Evolutionary conservation across 1,140 invertebrate species (phyloP), one percentile per base, ranked within the genome.

Genomic region (Papilio xuthus): DNA sequence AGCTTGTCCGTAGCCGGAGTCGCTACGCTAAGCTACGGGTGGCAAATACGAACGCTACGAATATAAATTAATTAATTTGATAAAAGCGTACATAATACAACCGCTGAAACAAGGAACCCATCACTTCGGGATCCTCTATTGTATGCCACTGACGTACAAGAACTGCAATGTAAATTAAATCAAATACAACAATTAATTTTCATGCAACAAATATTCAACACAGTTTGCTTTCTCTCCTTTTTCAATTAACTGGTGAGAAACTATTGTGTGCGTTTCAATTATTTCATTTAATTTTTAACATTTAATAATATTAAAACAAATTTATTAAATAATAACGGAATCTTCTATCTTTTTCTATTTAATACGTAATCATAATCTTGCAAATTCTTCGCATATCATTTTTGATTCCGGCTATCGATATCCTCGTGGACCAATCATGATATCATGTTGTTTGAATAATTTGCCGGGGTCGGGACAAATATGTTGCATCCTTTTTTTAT

Each of bases 1-100:
- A 60, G 56, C 23, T 26, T 60, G 23, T 0, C 23, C 56, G 56
- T 60, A 26, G 56, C 50, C 50, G 50, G 44, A 18, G 44, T 47
- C 44, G 44, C 44, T 47, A 56, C 20, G 53, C 53, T 56, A 23
- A 8, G 53, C 53, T n/a, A n/a, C n/a, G n/a, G 9, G 53, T 28
- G 26, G 60, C 60, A 13, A 67, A 12, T 32, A 12, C 4, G 23
- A 67, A 3, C 23, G 23, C 23, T 15, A 67, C 13, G 23, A 67
- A 67, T 67, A 67, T 28, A 3, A 67, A 67, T 67, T 67, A 67
- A 60, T 60, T 60, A 60, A 60, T 60, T 26, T 60, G 1, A 60
- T 28, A 60, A 60, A 60, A 60, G 56, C 56, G 56, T 60, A 9
- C 56, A 60, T 60, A 26, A 60, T 26, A 26, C 20, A 60, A 60